Base-by-base conservation (phyloP, 1,140 invertebrate genomes). In the Trachymyrmex septentrionalis region DNA sequence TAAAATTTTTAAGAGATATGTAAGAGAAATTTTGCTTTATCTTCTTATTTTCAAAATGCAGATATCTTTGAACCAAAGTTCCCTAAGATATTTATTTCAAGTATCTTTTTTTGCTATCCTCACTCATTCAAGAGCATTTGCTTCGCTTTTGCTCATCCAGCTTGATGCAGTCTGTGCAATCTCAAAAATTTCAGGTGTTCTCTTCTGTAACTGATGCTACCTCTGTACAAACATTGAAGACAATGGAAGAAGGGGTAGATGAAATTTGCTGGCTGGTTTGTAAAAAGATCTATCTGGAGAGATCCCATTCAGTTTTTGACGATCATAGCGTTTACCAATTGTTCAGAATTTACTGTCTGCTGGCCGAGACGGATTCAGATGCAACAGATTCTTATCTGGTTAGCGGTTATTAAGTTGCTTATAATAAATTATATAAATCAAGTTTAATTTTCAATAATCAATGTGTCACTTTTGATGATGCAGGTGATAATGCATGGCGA, bases 241-340 rank as follows among this genome's bases (percentile, higher is more conserved):
- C 87, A 0, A 69, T 94, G 9, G 93, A 94, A 85, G 91, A 88
- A 91, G 92, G 92, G 12, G 92, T 97, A 53, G 96, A 96, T 86
- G 95, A 97, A 94, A 96, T 97, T 2, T 98, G 97, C 92, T 98
- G 98, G 98, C 94, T 97, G 63, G 96, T 98, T 0, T 98, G 97
- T 91, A 96, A 96, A 44, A 97, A 96, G 92, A 95, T 96, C 48
- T 97, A 96, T 86, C 88, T 97, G 9, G 92, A 95, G 2, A 94
- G 96, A 82, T 96, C 96, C 59, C 95, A 96, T 88, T 94, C 96
- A 2, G 92, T 97, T 10, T 96, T 97, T 84, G 93, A 95, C 24
- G 96, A 97, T 86, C 95, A 96, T 34, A 97, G 96, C 61, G 95
- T 97, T 3, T 98, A 97, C 92, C 96, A 97, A 91, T 94, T 98